Conservation (phyloP, 2,888 invertebrate genomes). For the Eristalis intricaria region DNA sequence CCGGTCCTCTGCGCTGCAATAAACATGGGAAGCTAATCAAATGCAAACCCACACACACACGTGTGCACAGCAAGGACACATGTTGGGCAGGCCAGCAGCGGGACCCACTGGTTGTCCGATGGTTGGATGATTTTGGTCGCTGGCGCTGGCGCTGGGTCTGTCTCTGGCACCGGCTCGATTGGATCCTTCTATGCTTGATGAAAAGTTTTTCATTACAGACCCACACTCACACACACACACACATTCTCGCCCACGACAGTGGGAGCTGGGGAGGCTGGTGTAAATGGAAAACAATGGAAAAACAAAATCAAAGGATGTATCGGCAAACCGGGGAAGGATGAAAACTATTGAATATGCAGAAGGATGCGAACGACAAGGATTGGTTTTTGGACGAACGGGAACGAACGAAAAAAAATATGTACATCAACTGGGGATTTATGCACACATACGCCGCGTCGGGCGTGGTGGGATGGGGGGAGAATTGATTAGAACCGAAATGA, state of each 20-base stretch:
- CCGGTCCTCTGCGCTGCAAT: conserved; percentile 58
- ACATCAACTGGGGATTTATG: conserved; percentile 21
- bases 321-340: conserved; percentile 15
- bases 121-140: conserved; percentile 40
- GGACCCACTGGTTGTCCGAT: background rate
- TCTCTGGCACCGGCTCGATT: conserved; percentile 4
- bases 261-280: background rate
- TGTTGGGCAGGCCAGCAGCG: background rate
- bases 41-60: conserved; percentile 30
- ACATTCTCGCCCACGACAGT: background rate
- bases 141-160: background rate
- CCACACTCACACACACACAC: conserved; percentile 10
- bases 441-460: conserved; percentile 15
- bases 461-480: conserved; percentile 19
- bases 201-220: conserved; percentile 41
- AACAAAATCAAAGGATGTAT: conserved; percentile 41
- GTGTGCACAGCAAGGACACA: conserved; percentile 27
- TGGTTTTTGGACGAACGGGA: background rate
- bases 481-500: conserved; percentile 53
- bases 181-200: conserved; percentile 20
- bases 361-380: conserved; percentile 24
- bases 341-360: conserved; percentile 4
- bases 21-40: conserved; percentile 63
- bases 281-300: conserved; percentile 51
- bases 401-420: background rate